phyloP scores from a whole-genome alignment of 2,113 vertebrate species.

The Boleophthalmus pectinirostris region DNA sequence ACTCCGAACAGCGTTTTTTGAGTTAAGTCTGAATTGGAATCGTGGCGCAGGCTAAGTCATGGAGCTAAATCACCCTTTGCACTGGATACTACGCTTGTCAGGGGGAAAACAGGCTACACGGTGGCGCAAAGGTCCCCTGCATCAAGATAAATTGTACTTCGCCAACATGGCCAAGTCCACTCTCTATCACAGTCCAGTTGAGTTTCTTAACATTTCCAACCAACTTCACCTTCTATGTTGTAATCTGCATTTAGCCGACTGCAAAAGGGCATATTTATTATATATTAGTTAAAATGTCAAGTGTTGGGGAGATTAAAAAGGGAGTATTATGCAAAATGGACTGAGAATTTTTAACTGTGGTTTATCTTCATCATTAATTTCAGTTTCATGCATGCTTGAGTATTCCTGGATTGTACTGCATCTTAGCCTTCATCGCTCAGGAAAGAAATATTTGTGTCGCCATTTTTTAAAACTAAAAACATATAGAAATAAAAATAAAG shows the following conservation, averaged over 20 bases:
- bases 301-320: background rate
- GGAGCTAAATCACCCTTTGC: constrained; percentile 4
- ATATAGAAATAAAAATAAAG: no score
- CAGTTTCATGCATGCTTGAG: no score
- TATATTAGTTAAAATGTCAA: background rate
- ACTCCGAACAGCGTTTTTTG: background rate
- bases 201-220: background rate
- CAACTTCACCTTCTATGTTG: background rate
- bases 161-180: background rate
- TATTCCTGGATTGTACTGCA: no score
- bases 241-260: background rate
- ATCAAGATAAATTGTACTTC: background rate
- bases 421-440: no score
- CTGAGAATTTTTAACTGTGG: no score
- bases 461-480: no score
- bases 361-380: no score
- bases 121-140: background rate
- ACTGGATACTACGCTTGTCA: background rate
- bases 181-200: background rate
- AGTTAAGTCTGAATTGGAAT: background rate
- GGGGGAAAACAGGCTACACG: background rate
- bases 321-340: background rate
- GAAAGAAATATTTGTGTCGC: no score
- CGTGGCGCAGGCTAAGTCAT: background rate
- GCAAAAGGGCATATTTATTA: background rate